Conservation (phyloP, 2,888 invertebrate genomes). For the Neoaliturus tenellus region DNA sequence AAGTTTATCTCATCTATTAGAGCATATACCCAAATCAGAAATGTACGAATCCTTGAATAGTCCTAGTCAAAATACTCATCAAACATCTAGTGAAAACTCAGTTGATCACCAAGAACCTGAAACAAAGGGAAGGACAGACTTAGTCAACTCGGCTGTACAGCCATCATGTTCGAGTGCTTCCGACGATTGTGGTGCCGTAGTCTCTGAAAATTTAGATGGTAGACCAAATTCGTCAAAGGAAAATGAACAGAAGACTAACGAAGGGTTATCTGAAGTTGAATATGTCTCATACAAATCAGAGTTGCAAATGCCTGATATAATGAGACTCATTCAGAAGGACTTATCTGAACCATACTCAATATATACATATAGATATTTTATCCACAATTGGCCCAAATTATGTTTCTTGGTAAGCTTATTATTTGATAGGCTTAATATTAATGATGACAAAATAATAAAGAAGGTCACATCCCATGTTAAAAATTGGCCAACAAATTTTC, state of each 20-base stretch:
- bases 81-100: conserved; percentile 49
- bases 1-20: conserved; percentile 57
- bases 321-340: conserved; percentile 99
- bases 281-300: conserved; percentile 94
- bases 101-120: conserved; percentile 28
- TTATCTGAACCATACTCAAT: conserved; percentile 99
- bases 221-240: not conserved
- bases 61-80: conserved; percentile 63
- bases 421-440: no score
- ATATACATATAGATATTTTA: conserved; percentile 99
- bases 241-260: conserved; percentile 11
- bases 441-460: no score
- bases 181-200: not conserved
- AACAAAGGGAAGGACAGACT: conserved; percentile 13
- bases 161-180: conserved; percentile 42
- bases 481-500: no score
- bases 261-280: conserved; percentile 70
- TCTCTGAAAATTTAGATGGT: not conserved
- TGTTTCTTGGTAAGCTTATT: conserved; percentile 92
- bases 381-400: conserved; percentile 99
- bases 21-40: conserved; percentile 53
- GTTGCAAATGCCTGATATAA: conserved; percentile 98
- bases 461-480: no score
- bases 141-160: conserved; percentile 40
- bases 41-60: conserved; percentile 41